Evolutionary conservation across 2,888 invertebrate genomes (phyloP), one percentile per base, ranked within the genome.

Genomic region (Cheilosia scutellata): DNA sequence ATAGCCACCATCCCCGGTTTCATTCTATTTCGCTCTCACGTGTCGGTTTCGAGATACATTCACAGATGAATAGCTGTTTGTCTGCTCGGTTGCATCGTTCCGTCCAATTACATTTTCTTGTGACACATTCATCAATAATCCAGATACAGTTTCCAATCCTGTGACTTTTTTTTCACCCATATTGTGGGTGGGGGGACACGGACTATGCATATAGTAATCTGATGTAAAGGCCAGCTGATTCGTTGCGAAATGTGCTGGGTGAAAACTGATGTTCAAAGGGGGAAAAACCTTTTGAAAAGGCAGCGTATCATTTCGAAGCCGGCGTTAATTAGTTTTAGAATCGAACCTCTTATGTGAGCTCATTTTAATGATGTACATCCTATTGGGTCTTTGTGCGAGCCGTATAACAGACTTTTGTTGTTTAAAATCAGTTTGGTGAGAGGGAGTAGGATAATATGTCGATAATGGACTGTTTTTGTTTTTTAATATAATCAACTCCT

Each of bases 61-160:
- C 80, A 84, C 88, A 88, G 84, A 88, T 88, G 88, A 87, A 88
- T 88, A 87, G 87, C 87, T 87, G 87, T 88, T 86, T 84, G 87
- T 88, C 87, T 87, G 82, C 87, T 88, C 75, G 87, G 87, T 82
- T 88, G 88, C 86, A 87, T 87, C 87, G 86, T 88, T 87, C 87
- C 87, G 87, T 88, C 77, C 87, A 88, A 87, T 88, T 87, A 87
- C 88, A 88, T 88, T 88, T 87, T 87, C 88, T 88, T 88, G 87
- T 87, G 88, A 87, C 88, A 88, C 87, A 84, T 87, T 88, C 87
- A 88, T 88, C 88, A 88, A 88, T 88, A 88, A 87, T 87, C 87
- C 88, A 84, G 78, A 84, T 84, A 87, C 80, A 78, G 88, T 87
- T 88, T 88, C 82, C 88, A 87, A 86, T 87, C 79, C 87, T 72